phyloP scores from a whole-genome alignment of 2,888 invertebrate genomes.

The Rhagonycha lutea region DNA sequence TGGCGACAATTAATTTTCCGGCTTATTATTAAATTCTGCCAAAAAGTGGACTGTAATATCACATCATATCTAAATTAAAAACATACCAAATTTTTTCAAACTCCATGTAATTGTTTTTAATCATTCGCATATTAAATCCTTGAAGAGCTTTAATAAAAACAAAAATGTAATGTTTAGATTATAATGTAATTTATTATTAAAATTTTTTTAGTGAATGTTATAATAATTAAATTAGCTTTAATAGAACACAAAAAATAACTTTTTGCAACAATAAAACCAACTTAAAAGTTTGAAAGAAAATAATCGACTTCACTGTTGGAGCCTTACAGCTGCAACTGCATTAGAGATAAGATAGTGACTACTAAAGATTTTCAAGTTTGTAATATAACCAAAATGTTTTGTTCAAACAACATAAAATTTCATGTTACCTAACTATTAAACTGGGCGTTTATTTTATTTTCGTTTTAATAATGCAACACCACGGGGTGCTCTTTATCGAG shows the following conservation, averaged over 20 bases:
- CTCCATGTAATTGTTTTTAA: no score
- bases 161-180: no score
- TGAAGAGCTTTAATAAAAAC: no score
- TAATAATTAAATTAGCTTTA: neutral
- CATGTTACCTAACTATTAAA: neutral
- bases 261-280: neutral
- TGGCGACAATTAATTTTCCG: no score
- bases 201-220: no score
- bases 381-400: slow-evolving; percentile 8
- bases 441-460: neutral
- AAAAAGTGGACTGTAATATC: no score
- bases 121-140: no score
- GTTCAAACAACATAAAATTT: neutral
- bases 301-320: neutral
- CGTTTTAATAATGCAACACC: neutral
- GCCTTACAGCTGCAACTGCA: slow-evolving; percentile 5
- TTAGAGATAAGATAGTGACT: slow-evolving; percentile 6
- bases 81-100: no score
- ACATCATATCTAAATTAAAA: no score
- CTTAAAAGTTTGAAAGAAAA: neutral
- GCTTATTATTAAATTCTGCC: no score
- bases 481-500: neutral
- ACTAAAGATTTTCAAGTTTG: neutral
- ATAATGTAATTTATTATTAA: no score
- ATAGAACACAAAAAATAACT: neutral